Evolutionary conservation across 2,888 invertebrate species (phyloP), one percentile per base, ranked within the genome.

Genomic region (Ophonus ardosiacus): DNA sequence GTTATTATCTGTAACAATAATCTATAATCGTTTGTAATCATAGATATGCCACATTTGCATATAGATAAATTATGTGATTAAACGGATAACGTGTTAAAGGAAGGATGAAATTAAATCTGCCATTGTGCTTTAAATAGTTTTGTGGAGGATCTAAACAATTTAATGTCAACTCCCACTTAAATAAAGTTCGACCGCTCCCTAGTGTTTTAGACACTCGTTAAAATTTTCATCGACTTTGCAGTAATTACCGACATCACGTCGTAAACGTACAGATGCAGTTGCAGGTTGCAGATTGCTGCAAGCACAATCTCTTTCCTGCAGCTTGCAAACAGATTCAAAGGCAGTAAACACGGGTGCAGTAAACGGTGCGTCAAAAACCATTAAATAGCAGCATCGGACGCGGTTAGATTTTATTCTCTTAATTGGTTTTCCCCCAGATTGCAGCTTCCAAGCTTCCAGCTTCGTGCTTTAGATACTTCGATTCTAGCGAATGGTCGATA

Each of bases 391-490:
- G 51, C 61, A 59, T 61, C 59, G 51, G 79, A 38, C 59, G 57
- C 79, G 15, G 79, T 17, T 79, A 17, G 79, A 79, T 79, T 79
- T 79, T 79, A 79, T 61, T 79, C 38, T 79, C 61, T 79, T 79
- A 79, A 79, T 79, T 79, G 79, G 79, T 61, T 79, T 79, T 61
- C 78, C 38, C 57, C 78, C 74, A 56, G 78, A 78, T 78, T 78
- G 57, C 56, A 31, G 51, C 40, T 7, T 21, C 21, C n/a, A 7
- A 15, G 7, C 38, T 68, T 68, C 38, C 15, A 17, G 38, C 38
- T 38, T 15, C 68, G 57, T 57, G 24, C 57, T 24, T 18, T 18
- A 13, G 31, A 56, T 7, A 31, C 38, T 57, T 31, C 78, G 56
- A 38, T 78, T 78, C 43, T 18, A 7, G 40, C 7, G 24, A 43